These are phyloP conservation scores for Microtus pennsylvanicus DNA, from an alignment of 2,113 vertebrate genomes.

Conservation along the genomic window DNA sequence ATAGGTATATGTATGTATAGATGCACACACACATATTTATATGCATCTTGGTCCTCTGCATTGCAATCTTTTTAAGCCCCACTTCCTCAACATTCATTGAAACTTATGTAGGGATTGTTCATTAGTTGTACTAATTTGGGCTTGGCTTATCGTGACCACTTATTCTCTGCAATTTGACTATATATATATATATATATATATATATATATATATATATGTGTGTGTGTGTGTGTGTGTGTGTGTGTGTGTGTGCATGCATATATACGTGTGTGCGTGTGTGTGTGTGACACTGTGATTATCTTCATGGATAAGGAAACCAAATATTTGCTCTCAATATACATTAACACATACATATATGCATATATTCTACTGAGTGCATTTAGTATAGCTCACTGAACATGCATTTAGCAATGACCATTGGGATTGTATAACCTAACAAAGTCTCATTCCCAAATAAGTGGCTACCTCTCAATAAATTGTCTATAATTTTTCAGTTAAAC, in stretches of 20 bases:
- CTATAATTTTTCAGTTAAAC: neutral
- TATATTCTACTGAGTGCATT: neutral
- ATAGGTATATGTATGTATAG: neutral
- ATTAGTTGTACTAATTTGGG: neutral
- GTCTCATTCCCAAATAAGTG: neutral
- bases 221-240: too few species aligned
- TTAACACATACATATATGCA: too few species aligned
- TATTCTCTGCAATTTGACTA: neutral
- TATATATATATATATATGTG: neutral
- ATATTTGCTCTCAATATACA: neutral
- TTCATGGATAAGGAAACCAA: neutral
- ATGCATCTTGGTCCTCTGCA: neutral
- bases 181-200: neutral
- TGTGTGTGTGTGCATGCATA: too few species aligned
- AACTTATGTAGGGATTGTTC: neutral
- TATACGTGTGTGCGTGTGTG: too few species aligned
- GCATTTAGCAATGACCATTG: too few species aligned
- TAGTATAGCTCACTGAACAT: neutral
- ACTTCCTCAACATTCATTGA: neutral
- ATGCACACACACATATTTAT: neutral
- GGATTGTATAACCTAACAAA: neutral
- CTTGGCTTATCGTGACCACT: neutral
- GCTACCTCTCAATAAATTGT: too few species aligned
- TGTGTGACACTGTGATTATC: neutral
- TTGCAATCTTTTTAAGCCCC: neutral